Percentiles rank a stretch among this genome's conserved stretches.
phyloP scores from a whole-genome alignment of 2,888 invertebrate genomes.

The Lasioglossum malachurum region DNA sequence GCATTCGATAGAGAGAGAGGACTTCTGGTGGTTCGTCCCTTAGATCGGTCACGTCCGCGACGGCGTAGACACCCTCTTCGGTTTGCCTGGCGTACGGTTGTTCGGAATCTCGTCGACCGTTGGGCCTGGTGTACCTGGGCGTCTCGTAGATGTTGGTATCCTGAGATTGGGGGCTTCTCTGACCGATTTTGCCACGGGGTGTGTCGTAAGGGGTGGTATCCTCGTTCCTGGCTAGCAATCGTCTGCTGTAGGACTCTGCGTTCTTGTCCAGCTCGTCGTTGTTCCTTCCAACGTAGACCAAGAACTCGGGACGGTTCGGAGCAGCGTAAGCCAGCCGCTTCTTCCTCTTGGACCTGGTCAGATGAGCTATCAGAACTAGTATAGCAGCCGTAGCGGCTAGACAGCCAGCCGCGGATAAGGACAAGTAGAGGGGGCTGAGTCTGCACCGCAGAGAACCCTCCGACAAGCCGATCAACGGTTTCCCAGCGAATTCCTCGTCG shows the following conservation, averaged over 20 bases:
- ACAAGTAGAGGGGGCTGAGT: conserved; percentile 81
- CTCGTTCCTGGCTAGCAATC: conserved; percentile 79
- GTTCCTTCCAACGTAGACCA: conserved; percentile 82
- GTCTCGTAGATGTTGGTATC: conserved; percentile 81
- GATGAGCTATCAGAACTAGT: conserved; percentile 81
- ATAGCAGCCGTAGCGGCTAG: conserved; percentile 80
- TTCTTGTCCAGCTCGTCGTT: conserved; percentile 79
- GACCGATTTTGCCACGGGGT: conserved; percentile 66
- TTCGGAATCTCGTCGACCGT: conserved; percentile 17
- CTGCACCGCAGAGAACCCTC: conserved; percentile 81
- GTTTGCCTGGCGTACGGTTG: conserved; percentile 49
- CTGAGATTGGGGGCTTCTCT: conserved; percentile 64
- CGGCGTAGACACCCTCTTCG: conserved; percentile 80
- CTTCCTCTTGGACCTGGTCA: conserved; percentile 79
- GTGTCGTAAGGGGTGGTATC: conserved; percentile 80
- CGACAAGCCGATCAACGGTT: conserved; percentile 78
- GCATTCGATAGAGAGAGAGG: conserved; percentile 79
- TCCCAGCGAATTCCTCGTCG: conserved; percentile 82
- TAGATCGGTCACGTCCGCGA: conserved; percentile 81
- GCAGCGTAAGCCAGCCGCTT: conserved; percentile 80
- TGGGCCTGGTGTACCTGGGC: conserved; percentile 73
- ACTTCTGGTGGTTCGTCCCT: conserved; percentile 80
- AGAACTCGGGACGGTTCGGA: conserved; percentile 81
- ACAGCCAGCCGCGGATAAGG: conserved; percentile 83
- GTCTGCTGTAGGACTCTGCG: conserved; percentile 79